Evolutionary conservation across 2,113 vertebrate species (phyloP), one percentile per base, ranked within the genome.

Genomic region (Macquaria australasica): DNA sequence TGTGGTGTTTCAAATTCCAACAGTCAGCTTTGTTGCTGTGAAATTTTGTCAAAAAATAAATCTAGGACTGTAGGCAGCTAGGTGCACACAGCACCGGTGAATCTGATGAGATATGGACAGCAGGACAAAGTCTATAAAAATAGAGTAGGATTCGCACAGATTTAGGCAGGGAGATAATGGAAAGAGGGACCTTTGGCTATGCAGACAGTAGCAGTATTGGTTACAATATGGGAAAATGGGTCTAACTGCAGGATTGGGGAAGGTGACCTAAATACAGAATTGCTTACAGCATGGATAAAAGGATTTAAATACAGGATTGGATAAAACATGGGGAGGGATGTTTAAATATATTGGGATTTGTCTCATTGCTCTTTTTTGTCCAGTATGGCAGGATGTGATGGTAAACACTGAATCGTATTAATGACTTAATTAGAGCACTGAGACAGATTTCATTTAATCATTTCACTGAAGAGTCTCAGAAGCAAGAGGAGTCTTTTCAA

Each of bases 261-360:
- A 90, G 56, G 71, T 81, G 86, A 83, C 83, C 88, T 79, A 85
- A 81, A 90, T 86, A 86, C 39, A 82, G 59, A 89, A 71, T 56
- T 20, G 74, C 85, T 89, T 75, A 34, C 37, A 78, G 76, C 64
- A 16, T 51, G 51, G 66, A 88, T 85, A 73, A 87, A 89, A 73
- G 11, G 79, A 78, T 79, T 90, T 87, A 23, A 77, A 76, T 48
- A 34, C 58, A 88, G 73, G 67, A 51, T 23, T 37, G 62, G 53
- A 68, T 82, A 34, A 80, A 79, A 88, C 50, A 51, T 25, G 55
- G 15, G 11, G 58, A 79, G 25, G 55, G 37, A 59, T 53, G n/a
- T 71, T 75, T 43, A 69, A 78, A 88, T 81, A 76, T 84, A 23
- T 69, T 18, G 23, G 48, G 82, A 82, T 79, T 69, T 48, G 37